Evolutionary conservation across 1,140 invertebrate species (phyloP).

Genomic region (Euwallacea similis): DNA sequence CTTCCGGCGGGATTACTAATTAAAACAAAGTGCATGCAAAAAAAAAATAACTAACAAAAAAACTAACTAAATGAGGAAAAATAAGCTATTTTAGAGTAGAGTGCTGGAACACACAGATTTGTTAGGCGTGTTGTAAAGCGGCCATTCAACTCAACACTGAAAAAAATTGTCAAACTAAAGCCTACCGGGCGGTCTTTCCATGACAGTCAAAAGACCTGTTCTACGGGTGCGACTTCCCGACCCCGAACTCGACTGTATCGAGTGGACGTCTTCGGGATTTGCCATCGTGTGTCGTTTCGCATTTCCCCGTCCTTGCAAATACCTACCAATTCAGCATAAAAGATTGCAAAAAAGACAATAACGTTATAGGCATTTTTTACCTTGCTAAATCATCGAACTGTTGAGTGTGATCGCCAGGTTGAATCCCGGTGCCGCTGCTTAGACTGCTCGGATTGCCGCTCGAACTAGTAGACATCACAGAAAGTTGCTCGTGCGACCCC

Average conservation of each 20-base stretch:
- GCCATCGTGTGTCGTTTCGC: conserved; percentile 69
- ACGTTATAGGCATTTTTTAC: not conserved
- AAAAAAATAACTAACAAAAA: conserved; percentile 49
- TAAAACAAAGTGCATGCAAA: conserved; percentile 59
- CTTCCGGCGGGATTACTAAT: conserved; percentile 81
- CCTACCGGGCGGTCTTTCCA: conserved; percentile 82
- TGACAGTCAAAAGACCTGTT: conserved; percentile 79
- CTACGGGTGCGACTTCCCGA: conserved; percentile 65
- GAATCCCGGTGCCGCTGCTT: conserved; percentile 44
- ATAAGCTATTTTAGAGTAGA: not conserved
- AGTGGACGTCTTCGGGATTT: conserved; percentile 65
- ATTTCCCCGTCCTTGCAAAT: conserved; percentile 72
- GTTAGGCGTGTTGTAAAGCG: not conserved
- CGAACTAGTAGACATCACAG: conserved; percentile 51
- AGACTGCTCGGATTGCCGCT: conserved; percentile 50
- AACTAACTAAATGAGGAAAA: not conserved
- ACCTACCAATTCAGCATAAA: conserved; percentile 57
- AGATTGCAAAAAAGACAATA: not conserved
- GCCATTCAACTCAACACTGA: conserved; percentile 6
- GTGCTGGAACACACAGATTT: not conserved
- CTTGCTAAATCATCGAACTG: conserved; percentile 55
- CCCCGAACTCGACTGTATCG: conserved; percentile 56
- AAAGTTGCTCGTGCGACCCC: conserved; percentile 51
- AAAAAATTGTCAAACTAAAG: conserved; percentile 3
- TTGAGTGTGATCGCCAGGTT: conserved; percentile 46